phyloP scores from a whole-genome alignment of 2,113 vertebrate genomes.

The Cavia aperea region DNA sequence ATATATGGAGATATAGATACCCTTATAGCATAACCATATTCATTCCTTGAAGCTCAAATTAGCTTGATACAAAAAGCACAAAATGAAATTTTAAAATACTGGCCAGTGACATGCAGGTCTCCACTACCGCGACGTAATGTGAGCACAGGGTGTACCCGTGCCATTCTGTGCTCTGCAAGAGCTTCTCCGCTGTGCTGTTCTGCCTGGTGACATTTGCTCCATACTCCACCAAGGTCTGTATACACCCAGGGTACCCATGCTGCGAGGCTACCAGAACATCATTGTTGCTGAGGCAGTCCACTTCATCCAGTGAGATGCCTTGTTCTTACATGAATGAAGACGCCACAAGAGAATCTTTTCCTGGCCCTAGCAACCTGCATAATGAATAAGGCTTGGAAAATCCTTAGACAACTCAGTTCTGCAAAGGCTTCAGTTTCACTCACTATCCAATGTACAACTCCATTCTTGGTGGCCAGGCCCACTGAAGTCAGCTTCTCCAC shows the following conservation, averaged over 20 bases:
- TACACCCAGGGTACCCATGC: constrained; percentile 91
- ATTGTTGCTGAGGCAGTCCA: constrained; percentile 92
- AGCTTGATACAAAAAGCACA: too few relatives aligned
- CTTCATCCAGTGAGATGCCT: constrained; percentile 94
- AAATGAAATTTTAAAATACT: too few relatives aligned
- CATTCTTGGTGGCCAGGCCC: constrained; percentile 79
- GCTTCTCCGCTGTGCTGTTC: constrained; percentile 91
- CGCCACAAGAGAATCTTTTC: constrained; percentile 97
- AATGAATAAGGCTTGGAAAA: constrained; percentile 96
- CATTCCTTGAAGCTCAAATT: too few relatives aligned
- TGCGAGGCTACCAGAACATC: constrained; percentile 94
- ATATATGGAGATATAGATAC: too few relatives aligned
- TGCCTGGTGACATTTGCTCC: constrained; percentile 97
- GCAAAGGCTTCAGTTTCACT: constrained; percentile 98
- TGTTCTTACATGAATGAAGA: constrained; percentile 99
- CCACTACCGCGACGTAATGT: constrained; percentile 96
- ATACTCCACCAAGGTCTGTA: constrained; percentile 98
- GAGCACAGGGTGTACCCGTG: constrained; percentile 94
- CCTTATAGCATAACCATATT: too few relatives aligned
- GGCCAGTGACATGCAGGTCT: constrained; percentile 97
- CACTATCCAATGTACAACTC: constrained; percentile 98
- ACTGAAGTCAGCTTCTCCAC: too few relatives aligned
- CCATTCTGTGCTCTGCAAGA: constrained; percentile 93
- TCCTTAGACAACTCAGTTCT: constrained; percentile 94
- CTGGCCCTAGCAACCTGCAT: constrained; percentile 94